Base-by-base conservation (phyloP, 2,113 vertebrate species). In the Microtus ochrogaster region DNA sequence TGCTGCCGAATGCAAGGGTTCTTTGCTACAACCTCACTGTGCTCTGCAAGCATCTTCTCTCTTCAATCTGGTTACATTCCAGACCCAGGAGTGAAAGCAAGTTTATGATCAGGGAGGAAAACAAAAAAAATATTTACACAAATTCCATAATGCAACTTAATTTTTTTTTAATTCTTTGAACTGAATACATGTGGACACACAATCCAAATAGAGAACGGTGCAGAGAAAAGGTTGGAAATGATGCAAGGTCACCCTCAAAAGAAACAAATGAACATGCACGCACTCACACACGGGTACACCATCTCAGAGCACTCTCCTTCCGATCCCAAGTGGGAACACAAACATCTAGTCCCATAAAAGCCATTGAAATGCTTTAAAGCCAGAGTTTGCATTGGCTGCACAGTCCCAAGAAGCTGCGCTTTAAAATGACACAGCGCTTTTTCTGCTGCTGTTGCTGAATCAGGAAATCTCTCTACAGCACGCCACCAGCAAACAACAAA, bases 111-210 rank as follows among this genome's bases (percentile, higher is more conserved):
- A 72, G 76, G 92, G 96, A 97, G 70, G 79, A 63, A 90, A 78
- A 94, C 93, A 97, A 96, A 52, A 73, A 82, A 97, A 98, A 96
- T 95, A 97, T 97, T 97, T 97, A 94, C 77, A 66, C 77, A 95
- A 95, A 92, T 83, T 73, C 65, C 55, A 28, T 95, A 90, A 94
- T 90, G 89, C 61, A 96, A 83, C 24, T 94, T 7, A 58, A 21
- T 58, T 58, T 58, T 58, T 21, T 58, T 58, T 58, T 21, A 58
- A 63, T 47, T 39, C 66, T 90, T 81, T 83, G 47, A 94, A 87
- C n/a, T 90, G 66, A 78, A 24, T 47, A 65, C 58, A 9, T 76
- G 44, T 0, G 30, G 17, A 1, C 55, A 55, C 10, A 87, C 9
- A 76, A 41, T 30, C 47, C 76, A 91, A 87, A 77, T 19, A 61